Evolutionary conservation across 2,797 vertebrate species (phyloP), one percentile per base, ranked within the genome.

Genomic region (Chiroxiphia lanceolata): DNA sequence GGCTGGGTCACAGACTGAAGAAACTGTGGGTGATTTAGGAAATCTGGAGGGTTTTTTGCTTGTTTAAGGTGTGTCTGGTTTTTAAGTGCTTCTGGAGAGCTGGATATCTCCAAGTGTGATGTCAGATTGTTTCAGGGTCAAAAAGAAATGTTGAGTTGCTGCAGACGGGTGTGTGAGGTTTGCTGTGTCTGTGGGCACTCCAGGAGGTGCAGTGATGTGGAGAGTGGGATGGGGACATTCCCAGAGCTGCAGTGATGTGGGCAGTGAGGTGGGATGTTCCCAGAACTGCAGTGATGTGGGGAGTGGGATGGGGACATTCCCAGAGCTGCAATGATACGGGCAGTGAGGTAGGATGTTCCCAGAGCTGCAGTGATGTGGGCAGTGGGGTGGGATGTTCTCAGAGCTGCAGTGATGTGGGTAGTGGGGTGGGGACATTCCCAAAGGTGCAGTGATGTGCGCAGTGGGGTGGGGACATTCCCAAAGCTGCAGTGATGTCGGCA

Each of bases 341-440:
- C 56, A 47, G 0, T 15, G 31, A n/a, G 50, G 0, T 15, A 31
- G n/a, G 50, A 38, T 59, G 34, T 25, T 48, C 47, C 47, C 47
- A 47, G 47, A 23, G 47, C 47, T 48, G 22, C 47, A 48, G 47
- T 15, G 33, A 5, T 48, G 13, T 42, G 45, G 56, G 36, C 47
- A 69, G 27, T 1, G 1, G 27, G 57, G 33, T 42, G 38, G 56
- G 42, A n/a, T 51, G 25, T 27, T 15, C 7, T 9, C 10, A 47
- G 67, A 51, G 36, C 21, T 51, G 26, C 57, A 33, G 40, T 36
- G n/a, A n/a, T 71, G 4, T 48, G 45, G 54, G 11, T 45, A 54
- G 0, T 12, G 25, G 13, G 45, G 9, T 57, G 9, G 47, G 65
- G 48, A 13, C 31, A 48, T 0, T 10, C 8, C 50, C 26, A 48